Conservation (phyloP, 2,888 invertebrate species). For the Aelia acuminata region DNA sequence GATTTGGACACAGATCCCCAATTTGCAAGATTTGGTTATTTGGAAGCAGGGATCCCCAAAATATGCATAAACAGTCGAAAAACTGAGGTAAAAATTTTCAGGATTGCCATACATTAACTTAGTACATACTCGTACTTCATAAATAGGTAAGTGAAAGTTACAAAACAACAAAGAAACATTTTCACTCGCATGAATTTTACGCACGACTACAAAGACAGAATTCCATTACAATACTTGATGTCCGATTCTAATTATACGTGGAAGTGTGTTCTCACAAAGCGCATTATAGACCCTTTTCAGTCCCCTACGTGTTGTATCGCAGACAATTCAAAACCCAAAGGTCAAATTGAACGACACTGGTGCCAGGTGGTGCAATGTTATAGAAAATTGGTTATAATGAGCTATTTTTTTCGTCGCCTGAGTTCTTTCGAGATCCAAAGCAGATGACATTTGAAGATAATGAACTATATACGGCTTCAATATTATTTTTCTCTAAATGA, state of each 20-base stretch:
- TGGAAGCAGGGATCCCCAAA: no score
- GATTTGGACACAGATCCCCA: no score
- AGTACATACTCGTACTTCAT: no score
- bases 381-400: background rate
- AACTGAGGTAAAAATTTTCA: no score
- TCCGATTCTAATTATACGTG: background rate
- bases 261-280: background rate
- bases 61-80: no score
- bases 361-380: background rate
- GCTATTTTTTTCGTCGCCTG: background rate
- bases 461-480: background rate
- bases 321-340: background rate
- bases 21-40: no score
- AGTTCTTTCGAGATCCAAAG: background rate
- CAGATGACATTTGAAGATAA: background rate
- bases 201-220: background rate
- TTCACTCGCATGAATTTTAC: background rate
- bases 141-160: no score
- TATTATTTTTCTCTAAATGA: background rate
- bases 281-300: background rate
- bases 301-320: background rate
- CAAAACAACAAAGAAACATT: background rate
- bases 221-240: constrained; percentile 1
- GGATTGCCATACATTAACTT: no score
- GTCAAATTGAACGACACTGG: background rate